Evolutionary conservation across 2,888 invertebrate genomes (phyloP), one percentile per base, ranked within the genome.

Genomic region (Ochlodes sylvanus): DNA sequence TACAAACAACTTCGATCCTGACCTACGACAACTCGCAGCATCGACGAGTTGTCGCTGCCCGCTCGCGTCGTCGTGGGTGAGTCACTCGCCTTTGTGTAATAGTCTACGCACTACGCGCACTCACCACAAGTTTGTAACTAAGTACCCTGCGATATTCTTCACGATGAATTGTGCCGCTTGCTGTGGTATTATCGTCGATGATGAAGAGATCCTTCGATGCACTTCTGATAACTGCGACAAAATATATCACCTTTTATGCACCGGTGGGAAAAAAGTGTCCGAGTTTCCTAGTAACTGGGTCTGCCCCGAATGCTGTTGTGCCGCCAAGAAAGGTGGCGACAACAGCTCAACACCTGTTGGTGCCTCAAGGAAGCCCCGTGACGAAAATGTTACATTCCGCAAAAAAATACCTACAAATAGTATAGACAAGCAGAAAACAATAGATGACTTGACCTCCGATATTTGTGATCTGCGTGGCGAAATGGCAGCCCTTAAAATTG

Each of bases 241-340:
- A 27, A 12, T 54, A 27, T 54, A 27, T 14, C 54, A 54, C 10
- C 14, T 54, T 6, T 7, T 54, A 6, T 54, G 54, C 10, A 27
- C 32, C 12, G 54, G 54, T 1, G 54, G 54, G 21, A n/a, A 21
- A 27, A 27, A 54, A 2, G 5, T n/a, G 7, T 27, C 54, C 7
- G 27, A 27, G 5, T 2, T 5, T 27, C 2, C 5, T 27, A 27
- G 27, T 27, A 5, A 2, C 3, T 57, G 57, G 57, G 17, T 57
- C 6, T 57, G 57, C 12, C 57, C 57, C 2, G 57, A 57, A 17
- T 57, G 57, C 17, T 3, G 38, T 17, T 57, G 57, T 10, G 57
- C 57, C 0, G 0, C 1, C 17, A 57, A 57, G 12, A 57, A 38
- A 10, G 57, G 38, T 10, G 57, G 57, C 1, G 57, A 57, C 17